Conservation (phyloP, 37 sponge, comb jelly and placozoan species). For the Halichondria panicea region DNA sequence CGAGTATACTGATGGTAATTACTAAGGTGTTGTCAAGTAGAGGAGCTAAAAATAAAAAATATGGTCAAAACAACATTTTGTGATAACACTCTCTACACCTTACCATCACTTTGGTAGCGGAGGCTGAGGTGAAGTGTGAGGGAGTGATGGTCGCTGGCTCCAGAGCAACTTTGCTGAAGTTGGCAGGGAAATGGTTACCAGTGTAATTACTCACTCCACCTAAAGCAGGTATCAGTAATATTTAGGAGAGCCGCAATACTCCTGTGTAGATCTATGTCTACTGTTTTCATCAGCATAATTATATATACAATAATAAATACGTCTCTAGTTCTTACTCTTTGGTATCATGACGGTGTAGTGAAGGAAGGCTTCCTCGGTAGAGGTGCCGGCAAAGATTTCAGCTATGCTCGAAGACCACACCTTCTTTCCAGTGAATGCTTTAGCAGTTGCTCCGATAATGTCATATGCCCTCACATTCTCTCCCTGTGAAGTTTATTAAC, state of each 20-base stretch:
- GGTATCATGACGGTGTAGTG: neutral
- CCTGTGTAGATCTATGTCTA: no score
- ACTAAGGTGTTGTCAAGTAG: neutral
- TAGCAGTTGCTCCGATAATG: neutral
- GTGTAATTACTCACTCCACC: conserved; percentile 19
- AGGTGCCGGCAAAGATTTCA: conserved; percentile 33
- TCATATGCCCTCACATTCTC: conserved; percentile 10
- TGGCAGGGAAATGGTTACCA: conserved; percentile 58
- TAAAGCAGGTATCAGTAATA: neutral
- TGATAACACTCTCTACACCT: neutral
- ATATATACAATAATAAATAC: neutral
- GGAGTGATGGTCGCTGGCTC: conserved; percentile 32
- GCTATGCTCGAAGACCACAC: conserved; percentile 31
- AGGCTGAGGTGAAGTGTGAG: conserved; percentile 4
- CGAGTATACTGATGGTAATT: neutral
- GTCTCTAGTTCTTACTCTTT: neutral
- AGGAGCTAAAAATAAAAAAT: neutral
- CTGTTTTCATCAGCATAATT: no score
- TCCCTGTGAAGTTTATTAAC: conserved; percentile 30
- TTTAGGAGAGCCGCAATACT: no score
- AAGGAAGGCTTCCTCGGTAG: conserved; percentile 33
- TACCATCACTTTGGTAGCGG: conserved; percentile 3
- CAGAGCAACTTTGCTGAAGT: conserved; percentile 54
- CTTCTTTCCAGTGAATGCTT: conserved; percentile 44
- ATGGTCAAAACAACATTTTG: neutral